A percentile compares a stretch with the other conserved stretches of the same genome.
Conservation (phyloP, 2,888 invertebrate species). For the Andrena camellia region DNA sequence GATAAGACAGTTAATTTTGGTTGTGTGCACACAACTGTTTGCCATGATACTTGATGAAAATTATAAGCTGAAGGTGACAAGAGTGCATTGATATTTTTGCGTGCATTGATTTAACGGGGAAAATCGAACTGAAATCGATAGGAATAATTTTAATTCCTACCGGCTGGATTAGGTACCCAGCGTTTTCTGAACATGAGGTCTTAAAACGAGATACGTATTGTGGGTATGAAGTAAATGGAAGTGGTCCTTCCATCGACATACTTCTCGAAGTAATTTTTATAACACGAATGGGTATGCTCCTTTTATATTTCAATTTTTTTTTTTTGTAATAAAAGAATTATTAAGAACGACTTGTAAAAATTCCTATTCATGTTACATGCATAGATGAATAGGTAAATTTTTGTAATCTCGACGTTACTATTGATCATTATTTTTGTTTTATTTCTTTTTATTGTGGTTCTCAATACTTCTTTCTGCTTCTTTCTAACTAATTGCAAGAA, state of each 20-base stretch:
- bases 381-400: background rate
- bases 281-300: background rate
- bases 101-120: background rate
- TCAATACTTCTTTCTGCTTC: background rate
- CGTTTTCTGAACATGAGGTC: background rate
- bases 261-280: background rate
- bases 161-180: background rate
- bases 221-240: conserved; percentile 17
- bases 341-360: background rate
- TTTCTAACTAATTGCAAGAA: conserved; percentile 6
- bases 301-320: background rate
- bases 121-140: background rate
- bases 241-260: conserved; percentile 15
- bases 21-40: background rate
- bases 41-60: background rate
- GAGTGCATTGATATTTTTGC: background rate
- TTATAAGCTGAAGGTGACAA: background rate
- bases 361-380: background rate
- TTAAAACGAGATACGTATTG: background rate
- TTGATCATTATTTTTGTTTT: background rate
- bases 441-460: background rate
- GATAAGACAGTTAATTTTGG: background rate
- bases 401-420: background rate
- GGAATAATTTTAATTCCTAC: background rate
- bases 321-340: background rate